Evolutionary conservation across 2,797 vertebrate genomes (phyloP).

Genomic region (Phrynocephalus vlangalii): DNA sequence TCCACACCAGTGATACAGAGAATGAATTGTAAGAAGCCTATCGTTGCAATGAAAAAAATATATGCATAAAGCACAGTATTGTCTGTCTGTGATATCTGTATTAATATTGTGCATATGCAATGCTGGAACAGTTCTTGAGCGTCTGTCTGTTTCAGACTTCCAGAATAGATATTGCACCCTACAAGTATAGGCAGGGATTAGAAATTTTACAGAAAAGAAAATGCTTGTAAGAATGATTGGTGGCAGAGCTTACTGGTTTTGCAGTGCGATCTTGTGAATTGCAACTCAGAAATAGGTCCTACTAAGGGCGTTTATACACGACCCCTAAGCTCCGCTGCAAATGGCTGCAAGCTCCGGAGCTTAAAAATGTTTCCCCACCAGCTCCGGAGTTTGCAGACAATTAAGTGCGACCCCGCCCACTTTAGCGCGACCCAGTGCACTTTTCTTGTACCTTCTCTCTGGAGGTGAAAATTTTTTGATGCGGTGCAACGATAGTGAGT

Average conservation of each 20-base stretch:
- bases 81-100: constrained; percentile 11
- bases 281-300: not conserved
- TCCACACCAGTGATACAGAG: constrained; percentile 21
- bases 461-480: too few relatives aligned
- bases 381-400: too few relatives aligned
- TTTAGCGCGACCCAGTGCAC: too few relatives aligned
- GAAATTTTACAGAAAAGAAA: not conserved
- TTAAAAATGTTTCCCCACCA: too few relatives aligned
- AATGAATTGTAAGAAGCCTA: not conserved
- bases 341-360: too few relatives aligned
- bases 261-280: not conserved
- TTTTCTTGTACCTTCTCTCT: too few relatives aligned
- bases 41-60: not conserved
- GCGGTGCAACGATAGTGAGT: too few relatives aligned
- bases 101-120: not conserved
- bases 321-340: too few relatives aligned
- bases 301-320: too few relatives aligned
- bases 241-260: not conserved
- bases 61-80: not conserved
- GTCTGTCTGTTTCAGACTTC: not conserved
- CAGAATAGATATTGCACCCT: not conserved
- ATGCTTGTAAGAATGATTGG: not conserved
- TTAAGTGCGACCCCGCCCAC: too few relatives aligned
- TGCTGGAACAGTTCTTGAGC: constrained; percentile 5
- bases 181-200: not conserved